These are phyloP conservation scores for Ophion costatus DNA, from an alignment of 2,888 invertebrate genomes.

Conservation along the genomic window DNA sequence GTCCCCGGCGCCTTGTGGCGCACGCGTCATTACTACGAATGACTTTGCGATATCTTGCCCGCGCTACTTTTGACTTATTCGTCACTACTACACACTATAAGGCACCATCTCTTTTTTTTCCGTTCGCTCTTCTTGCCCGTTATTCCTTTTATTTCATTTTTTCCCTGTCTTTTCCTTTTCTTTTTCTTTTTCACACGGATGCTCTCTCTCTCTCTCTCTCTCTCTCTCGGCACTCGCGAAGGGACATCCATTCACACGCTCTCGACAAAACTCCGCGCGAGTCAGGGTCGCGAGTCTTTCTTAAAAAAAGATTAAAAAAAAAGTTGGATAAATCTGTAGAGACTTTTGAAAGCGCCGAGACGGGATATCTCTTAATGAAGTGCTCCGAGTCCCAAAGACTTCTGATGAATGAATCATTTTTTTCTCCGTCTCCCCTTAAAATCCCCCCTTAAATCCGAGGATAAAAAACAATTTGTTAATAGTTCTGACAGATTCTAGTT, in stretches of 20 bases:
- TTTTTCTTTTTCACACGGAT: background rate
- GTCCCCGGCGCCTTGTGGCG: constrained; percentile 74
- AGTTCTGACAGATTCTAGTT: background rate
- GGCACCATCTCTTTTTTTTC: constrained; percentile 50
- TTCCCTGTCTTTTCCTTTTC: background rate
- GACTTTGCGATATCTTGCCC: constrained; percentile 79
- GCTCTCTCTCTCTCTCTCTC: constrained; percentile 4
- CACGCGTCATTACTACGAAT: constrained; percentile 81
- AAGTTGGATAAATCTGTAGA: background rate
- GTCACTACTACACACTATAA: constrained; percentile 67
- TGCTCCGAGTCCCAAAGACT: constrained; percentile 8
- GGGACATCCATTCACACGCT: constrained; percentile 75
- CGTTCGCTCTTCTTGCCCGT: constrained; percentile 17
- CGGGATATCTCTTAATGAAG: constrained; percentile 15
- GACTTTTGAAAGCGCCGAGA: constrained; percentile 18
- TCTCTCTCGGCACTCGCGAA: constrained; percentile 38
- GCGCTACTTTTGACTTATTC: constrained; percentile 71
- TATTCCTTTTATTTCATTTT: constrained; percentile 4
- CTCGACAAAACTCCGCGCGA: constrained; percentile 57
- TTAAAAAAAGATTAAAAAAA: background rate
- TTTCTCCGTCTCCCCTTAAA: background rate
- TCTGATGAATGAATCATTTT: constrained; percentile 16
- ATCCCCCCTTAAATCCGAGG: background rate
- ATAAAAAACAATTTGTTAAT: background rate
- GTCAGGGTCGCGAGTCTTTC: constrained; percentile 29